Conservation (phyloP, 2,888 invertebrate genomes). For the Hedya salicella region DNA sequence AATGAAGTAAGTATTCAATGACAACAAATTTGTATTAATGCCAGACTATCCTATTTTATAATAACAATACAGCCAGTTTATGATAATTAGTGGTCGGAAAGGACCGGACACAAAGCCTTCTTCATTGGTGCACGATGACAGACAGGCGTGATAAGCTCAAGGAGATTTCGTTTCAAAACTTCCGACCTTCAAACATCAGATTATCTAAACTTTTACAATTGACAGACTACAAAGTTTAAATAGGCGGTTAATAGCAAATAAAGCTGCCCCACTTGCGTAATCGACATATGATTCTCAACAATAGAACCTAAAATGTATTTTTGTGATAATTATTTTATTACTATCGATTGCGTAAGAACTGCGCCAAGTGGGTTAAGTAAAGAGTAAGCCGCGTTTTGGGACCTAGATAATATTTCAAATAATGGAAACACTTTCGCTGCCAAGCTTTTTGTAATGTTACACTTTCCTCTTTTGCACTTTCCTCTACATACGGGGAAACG, state of each 20-base stretch:
- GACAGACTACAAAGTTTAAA: constrained; percentile 57
- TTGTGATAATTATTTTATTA: constrained; percentile 9
- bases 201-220: constrained; percentile 76
- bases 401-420: too few species aligned
- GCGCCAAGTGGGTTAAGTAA: constrained; percentile 10
- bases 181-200: constrained; percentile 72
- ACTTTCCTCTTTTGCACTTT: too few species aligned
- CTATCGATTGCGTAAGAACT: constrained; percentile 4
- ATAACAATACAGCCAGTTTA: background rate
- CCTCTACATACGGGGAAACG: too few species aligned
- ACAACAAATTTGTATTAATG: background rate
- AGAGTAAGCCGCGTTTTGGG: too few species aligned
- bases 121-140: constrained; percentile 38
- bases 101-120: constrained; percentile 45
- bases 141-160: constrained; percentile 63
- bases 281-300: background rate
- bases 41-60: background rate
- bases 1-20: background rate
- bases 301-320: constrained; percentile 2
- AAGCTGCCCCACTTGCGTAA: constrained; percentile 8
- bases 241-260: constrained; percentile 60
- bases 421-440: too few species aligned
- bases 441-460: too few species aligned
- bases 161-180: constrained; percentile 73
- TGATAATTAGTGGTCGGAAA: constrained; percentile 15